Base-by-base conservation (phyloP, 2,888 invertebrate species). In the Calameuta idolon region DNA sequence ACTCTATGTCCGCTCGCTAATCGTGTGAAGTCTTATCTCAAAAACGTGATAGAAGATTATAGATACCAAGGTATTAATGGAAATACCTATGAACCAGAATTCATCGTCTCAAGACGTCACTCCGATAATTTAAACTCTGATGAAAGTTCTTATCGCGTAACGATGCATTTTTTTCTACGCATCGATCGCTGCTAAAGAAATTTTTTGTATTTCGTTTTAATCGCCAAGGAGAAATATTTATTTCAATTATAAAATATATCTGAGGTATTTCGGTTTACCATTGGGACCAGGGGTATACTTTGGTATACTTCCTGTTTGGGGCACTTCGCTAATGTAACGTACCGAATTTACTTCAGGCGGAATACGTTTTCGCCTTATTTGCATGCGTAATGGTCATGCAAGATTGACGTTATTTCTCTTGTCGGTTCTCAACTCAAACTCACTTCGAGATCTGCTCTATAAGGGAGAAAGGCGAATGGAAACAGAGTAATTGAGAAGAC, bases 331-430 rank as follows among this genome's bases (percentile, higher is more conserved):
- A 30, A 71, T 71, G 33, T 71, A 71, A 31, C 71, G 71, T 15
- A 2, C 4, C 31, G 71, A 33, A 34, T 71, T 33, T 71, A 77
- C 75, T 75, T 69, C 71, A 69, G 75, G 76, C 74, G 69, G 74
- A 40, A 69, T 74, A 83, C 73, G 74, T 80, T 82, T 77, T 80
- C 75, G 76, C 75, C 78, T 81, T 82, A 81, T 85, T 85, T 85
- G 81, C 85, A 84, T 81, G 79, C 80, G 82, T 83, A 84, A 85
- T 80, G 83, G 82, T 78, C 80, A 83, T 85, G 81, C 85, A 85
- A 85, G 83, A 85, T 85, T 82, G 81, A 84, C 81, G 79, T 80
- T 80, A 79, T 77, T 76, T 75, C 74, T 76, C 75, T 69, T 75
- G 68, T 34, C 23, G 23, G 23, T 55, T 23, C 55, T 55, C 55